phyloP scores from a whole-genome alignment of 2,888 invertebrate genomes.

The Plebejus argus region DNA sequence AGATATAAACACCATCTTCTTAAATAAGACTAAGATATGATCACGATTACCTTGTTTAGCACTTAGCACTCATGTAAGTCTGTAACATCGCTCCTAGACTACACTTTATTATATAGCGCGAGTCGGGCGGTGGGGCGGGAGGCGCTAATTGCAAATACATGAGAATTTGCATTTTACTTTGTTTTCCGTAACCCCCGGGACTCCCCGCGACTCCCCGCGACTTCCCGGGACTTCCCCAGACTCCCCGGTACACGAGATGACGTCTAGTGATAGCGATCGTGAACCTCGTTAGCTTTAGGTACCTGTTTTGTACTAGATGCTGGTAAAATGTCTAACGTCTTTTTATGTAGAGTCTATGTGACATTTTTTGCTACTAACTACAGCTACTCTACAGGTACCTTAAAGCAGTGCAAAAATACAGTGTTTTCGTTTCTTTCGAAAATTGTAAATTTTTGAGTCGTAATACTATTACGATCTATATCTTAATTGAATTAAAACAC shows the following conservation, averaged over 20 bases:
- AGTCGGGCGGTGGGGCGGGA: conserved; percentile 37
- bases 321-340: conserved; percentile 2
- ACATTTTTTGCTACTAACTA: background rate
- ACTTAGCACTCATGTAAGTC: no score
- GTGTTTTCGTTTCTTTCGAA: no score
- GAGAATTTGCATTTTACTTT: conserved; percentile 77
- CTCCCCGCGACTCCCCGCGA: background rate
- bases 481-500: no score
- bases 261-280: conserved; percentile 47
- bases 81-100: conserved; percentile 34
- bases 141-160: conserved; percentile 75
- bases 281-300: conserved; percentile 40
- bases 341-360: background rate
- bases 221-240: conserved; percentile 41
- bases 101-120: conserved; percentile 46
- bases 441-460: no score
- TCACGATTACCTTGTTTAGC: no score
- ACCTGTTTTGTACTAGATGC: conserved; percentile 24
- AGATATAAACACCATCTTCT: no score
- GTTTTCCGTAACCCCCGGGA: conserved; percentile 57
- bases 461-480: no score
- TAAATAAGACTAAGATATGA: no score
- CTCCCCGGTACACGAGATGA: conserved; percentile 44
- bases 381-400: no score
- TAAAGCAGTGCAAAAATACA: no score